Conservation (phyloP, 1,140 invertebrate genomes). For the Cepaea nemoralis region DNA sequence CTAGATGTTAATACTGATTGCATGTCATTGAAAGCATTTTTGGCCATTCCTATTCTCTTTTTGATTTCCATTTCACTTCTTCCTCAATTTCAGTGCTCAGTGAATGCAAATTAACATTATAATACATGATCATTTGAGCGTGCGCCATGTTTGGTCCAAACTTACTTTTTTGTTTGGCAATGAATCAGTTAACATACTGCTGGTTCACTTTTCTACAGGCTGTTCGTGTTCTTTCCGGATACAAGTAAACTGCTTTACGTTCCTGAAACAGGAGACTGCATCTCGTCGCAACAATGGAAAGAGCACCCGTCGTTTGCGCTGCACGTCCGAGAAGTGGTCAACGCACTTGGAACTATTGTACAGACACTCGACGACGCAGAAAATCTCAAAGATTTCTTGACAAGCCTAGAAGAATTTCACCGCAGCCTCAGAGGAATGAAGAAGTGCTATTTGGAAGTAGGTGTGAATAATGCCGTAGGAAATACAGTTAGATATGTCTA, state of each 20-base stretch:
- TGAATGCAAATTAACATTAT: too few species aligned
- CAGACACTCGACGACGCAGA: background rate
- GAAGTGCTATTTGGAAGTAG: background rate
- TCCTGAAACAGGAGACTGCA: background rate
- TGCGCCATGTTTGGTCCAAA: too few species aligned
- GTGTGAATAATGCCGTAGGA: too few species aligned
- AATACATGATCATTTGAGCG: too few species aligned
- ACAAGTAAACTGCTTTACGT: background rate
- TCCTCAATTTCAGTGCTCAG: too few species aligned
- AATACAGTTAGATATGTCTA: too few species aligned
- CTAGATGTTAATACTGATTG: too few species aligned
- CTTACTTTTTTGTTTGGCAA: too few species aligned
- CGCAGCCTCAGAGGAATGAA: slow-evolving; percentile 17
- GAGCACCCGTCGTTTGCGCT: background rate
- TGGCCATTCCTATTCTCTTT: too few species aligned
- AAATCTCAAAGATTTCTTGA: background rate
- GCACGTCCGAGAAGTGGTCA: background rate
- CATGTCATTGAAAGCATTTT: too few species aligned
- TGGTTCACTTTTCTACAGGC: background rate
- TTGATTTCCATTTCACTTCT: too few species aligned
- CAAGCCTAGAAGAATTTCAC: background rate
- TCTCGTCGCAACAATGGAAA: background rate
- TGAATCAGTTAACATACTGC: too few species aligned
- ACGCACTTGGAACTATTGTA: background rate
- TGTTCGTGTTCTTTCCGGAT: background rate